Conservation (phyloP, 2,888 invertebrate species). For the Carterocephalus palaemon region DNA sequence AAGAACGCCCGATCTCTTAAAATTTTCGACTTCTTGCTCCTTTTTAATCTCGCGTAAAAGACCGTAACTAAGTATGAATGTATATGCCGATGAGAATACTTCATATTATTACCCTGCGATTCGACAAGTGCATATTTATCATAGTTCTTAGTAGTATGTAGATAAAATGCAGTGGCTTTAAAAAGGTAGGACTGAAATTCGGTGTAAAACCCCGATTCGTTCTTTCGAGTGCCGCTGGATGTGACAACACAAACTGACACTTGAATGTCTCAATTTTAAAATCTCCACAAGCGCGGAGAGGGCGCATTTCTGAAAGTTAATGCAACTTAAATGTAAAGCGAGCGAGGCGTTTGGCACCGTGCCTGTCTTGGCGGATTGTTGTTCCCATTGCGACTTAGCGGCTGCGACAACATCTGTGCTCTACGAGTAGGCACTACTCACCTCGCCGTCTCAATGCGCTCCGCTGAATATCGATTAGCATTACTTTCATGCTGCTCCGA, state of each 20-base stretch:
- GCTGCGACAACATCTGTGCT: conserved; percentile 29
- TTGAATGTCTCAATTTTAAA: conserved; percentile 28
- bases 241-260: conserved; percentile 11
- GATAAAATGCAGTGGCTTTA: background rate
- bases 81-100: conserved; percentile 16
- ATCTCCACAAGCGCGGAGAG: conserved; percentile 37
- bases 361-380: conserved; percentile 52
- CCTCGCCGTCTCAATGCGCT: conserved; percentile 2
- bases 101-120: conserved; percentile 11
- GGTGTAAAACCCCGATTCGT: conserved; percentile 7
- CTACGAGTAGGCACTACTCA: too few species aligned
- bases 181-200: background rate
- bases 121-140: too few species aligned
- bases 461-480: conserved; percentile 12
- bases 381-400: conserved; percentile 32
- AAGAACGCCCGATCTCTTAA: conserved; percentile 52
- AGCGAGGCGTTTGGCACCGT: conserved; percentile 53
- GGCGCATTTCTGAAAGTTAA: conserved; percentile 35
- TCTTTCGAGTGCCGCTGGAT: conserved; percentile 6
- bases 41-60: conserved; percentile 30
- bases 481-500: too few species aligned
- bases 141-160: too few species aligned
- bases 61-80: too few species aligned
- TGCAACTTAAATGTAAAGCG: conserved; percentile 32
- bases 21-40: conserved; percentile 33